Percentiles rank a stretch among this genome's conserved stretches.
phyloP scores from a whole-genome alignment of 1,140 invertebrate species.

The Cherax quadricarinatus region DNA sequence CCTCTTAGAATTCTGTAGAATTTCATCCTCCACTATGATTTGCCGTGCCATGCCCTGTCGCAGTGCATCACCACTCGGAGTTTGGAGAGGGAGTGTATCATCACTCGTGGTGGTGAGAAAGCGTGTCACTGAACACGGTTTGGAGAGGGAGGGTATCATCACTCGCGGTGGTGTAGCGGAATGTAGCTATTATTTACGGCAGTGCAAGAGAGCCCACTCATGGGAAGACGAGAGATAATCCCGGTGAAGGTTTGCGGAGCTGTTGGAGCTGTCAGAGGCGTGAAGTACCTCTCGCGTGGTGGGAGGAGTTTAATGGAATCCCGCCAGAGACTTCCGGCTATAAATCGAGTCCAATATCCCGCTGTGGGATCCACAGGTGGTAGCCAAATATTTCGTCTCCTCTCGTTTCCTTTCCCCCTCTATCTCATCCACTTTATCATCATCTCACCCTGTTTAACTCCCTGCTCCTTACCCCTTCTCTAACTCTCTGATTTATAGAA shows the following conservation, averaged over 20 bases:
- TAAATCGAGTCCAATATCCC: slow-evolving; percentile 37
- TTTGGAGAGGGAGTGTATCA: no score
- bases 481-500: background rate
- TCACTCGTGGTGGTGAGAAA: no score
- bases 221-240: no score
- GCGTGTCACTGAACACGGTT: no score
- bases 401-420: background rate
- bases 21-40: no score
- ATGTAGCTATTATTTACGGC: background rate
- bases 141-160: no score
- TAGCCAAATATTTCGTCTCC: background rate
- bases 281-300: background rate
- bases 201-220: background rate
- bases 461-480: background rate
- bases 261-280: background rate
- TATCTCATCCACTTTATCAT: background rate
- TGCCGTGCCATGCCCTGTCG: no score
- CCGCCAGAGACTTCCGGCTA: slow-evolving; percentile 25
- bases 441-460: background rate
- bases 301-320: slow-evolving; percentile 28
- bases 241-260: no score
- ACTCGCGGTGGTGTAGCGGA: no score
- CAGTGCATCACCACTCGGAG: no score
- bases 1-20: no score
- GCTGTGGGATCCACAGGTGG: background rate